Conservation (phyloP, 2,888 invertebrate genomes). For the Agrilus cyanescens region DNA sequence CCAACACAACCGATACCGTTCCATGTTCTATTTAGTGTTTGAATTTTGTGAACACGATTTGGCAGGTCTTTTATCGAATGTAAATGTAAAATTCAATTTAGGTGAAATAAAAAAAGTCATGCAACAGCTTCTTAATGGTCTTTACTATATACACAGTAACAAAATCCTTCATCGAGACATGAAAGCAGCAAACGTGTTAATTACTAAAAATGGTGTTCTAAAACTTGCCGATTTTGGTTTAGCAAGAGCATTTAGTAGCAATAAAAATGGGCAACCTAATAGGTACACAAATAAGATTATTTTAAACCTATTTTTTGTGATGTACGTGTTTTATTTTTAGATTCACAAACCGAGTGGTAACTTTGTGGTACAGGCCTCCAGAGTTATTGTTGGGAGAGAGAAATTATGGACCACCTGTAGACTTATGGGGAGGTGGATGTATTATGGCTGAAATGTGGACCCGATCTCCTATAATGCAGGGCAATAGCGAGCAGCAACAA, state of each 20-base stretch:
- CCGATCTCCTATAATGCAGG: slow-evolving; percentile 86
- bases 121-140: slow-evolving; percentile 73
- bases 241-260: slow-evolving; percentile 84
- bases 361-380: slow-evolving; percentile 83
- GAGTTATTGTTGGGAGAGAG: slow-evolving; percentile 68
- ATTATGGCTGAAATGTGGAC: slow-evolving; percentile 99
- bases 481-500: slow-evolving; percentile 94
- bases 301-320: background rate
- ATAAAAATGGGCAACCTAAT: slow-evolving; percentile 73
- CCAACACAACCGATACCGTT: slow-evolving; percentile 58
- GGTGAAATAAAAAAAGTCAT: slow-evolving; percentile 95
- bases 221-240: slow-evolving; percentile 97
- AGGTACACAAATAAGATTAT: slow-evolving; percentile 30
- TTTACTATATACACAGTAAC: slow-evolving; percentile 94
- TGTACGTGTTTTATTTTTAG: slow-evolving; percentile 32
- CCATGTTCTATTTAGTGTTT: slow-evolving; percentile 91
- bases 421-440: slow-evolving; percentile 96
- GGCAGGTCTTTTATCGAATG: slow-evolving; percentile 89
- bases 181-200: slow-evolving; percentile 98
- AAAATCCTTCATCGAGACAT: slow-evolving; percentile 93
- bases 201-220: slow-evolving; percentile 86
- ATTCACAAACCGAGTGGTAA: slow-evolving; percentile 97
- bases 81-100: slow-evolving; percentile 89
- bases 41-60: slow-evolving; percentile 98
- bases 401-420: slow-evolving; percentile 94